A percentile compares a stretch with the other conserved stretches of the same genome.
Evolutionary conservation across 1,140 invertebrate genomes (phyloP).

Genomic region (Latrodectus geometricus): DNA sequence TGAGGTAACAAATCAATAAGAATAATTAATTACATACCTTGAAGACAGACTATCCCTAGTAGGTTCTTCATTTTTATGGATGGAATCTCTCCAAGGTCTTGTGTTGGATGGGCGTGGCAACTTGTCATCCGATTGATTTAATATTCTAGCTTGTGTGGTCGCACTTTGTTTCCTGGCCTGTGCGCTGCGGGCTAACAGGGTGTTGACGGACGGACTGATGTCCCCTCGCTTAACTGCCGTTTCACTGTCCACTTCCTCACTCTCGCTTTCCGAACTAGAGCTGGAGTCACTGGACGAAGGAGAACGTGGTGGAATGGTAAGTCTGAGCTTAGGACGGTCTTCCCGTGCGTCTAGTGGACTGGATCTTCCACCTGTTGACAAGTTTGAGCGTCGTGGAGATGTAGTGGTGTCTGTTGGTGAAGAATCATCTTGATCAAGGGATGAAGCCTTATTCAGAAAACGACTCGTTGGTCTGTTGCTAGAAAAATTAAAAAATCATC

Average conservation of each 20-base stretch:
- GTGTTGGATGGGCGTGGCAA: neutral
- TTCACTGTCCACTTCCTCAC: slow-evolving; percentile 22
- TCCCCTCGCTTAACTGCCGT: slow-evolving; percentile 38
- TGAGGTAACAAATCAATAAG: neutral
- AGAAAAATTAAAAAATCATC: neutral
- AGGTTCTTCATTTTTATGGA: slow-evolving; percentile 36
- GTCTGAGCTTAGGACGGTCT: slow-evolving; percentile 25
- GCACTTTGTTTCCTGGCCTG: slow-evolving; percentile 50
- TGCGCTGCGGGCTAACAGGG: slow-evolving; percentile 46
- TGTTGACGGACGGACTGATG: slow-evolving; percentile 58
- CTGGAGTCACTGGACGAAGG: neutral
- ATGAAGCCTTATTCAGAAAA: slow-evolving; percentile 11
- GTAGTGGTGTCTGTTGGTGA: neutral
- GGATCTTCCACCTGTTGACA: neutral
- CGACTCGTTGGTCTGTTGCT: slow-evolving; percentile 16
- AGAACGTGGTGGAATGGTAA: slow-evolving; percentile 16
- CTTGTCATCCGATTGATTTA: slow-evolving; percentile 20
- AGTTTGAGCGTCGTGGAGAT: slow-evolving; percentile 29
- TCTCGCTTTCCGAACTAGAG: neutral
- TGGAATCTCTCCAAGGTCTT: slow-evolving; percentile 41
- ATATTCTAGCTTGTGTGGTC: slow-evolving; percentile 38
- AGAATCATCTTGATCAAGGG: slow-evolving; percentile 23
- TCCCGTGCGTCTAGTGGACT: slow-evolving; percentile 17
- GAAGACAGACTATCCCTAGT: slow-evolving; percentile 19
- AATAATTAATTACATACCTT: slow-evolving; percentile 1